Base-by-base conservation (phyloP, 1,140 invertebrate genomes). In the Stenopsyche tienmushanensis region DNA sequence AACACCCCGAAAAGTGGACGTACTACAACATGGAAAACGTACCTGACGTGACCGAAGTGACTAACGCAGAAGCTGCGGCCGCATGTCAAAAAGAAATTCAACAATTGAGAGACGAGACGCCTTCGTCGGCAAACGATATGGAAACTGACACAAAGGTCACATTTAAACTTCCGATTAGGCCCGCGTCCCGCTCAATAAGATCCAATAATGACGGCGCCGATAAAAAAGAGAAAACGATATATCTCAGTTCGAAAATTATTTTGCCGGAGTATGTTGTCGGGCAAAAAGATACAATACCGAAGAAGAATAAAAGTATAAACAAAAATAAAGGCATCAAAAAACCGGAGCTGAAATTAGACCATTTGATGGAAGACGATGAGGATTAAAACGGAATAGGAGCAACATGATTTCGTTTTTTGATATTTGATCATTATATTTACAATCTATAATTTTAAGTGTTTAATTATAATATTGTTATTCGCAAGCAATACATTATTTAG, bases 191-290 rank as follows among this genome's bases (percentile, higher is more conserved):
- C 15, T 49, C 67, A 9, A 9, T 1, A 65, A 71, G 2, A 70
- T 73, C 57, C 72, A 71, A 1, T 71, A 74, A 10, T n/a, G n/a
- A n/a, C n/a, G n/a, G n/a, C n/a, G n/a, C n/a, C n/a, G 29, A 34
- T 34, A 76, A 18, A 73, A 78, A 34, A 7, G 73, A 81, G 24
- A 72, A 81, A 15, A 74, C 83, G 5, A 73, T 81, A 59, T 86
- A 88, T 65, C 83, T 80, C 71, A 84, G 80, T 60, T 86, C 83
- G 62, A 91, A 89, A 77, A 59, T 90, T 29, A 77, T 91, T 1
- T 88, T 91, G 86, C 89, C 90, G 2, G 89, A 91, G 73, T 91
- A 90, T 81, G 83, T 90, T n/a, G 83, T 92, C 63, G 90, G 90
- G n/a, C 77, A 83, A 21, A 83, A 82, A 71, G 78, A 73, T 74